A percentile compares a stretch with the other conserved stretches of the same genome.
phyloP scores from a whole-genome alignment of 2,797 vertebrate species.

The Sebastes iracundus region DNA sequence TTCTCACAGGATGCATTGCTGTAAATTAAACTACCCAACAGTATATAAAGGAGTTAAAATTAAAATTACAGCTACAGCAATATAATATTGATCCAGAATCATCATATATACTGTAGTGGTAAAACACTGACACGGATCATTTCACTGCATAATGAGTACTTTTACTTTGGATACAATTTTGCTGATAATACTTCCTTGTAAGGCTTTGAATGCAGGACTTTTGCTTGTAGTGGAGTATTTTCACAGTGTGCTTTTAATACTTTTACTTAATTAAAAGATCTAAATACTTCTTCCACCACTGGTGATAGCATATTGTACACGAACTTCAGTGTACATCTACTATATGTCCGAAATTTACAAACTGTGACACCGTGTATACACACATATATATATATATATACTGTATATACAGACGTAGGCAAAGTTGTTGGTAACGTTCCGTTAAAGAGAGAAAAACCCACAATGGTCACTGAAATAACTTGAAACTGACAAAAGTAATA shows the following conservation, averaged over 20 bases:
- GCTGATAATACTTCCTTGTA: neutral
- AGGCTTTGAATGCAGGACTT: neutral
- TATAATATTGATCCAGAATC: neutral
- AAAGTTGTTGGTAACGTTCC: no score
- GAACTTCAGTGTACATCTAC: neutral
- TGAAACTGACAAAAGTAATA: no score
- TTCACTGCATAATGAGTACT: neutral
- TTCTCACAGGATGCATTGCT: no score
- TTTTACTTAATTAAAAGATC: neutral
- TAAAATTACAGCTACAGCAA: neutral
- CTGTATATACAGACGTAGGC: no score
- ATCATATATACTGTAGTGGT: neutral
- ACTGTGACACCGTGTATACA: no score
- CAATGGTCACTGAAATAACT: no score
- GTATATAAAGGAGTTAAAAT: neutral
- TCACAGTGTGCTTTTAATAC: neutral
- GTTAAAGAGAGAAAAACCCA: no score
- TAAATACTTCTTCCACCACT: neutral
- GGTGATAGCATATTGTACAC: neutral
- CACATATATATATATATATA: no score
- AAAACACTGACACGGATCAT: neutral
- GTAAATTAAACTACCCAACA: neutral
- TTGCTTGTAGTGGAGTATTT: neutral
- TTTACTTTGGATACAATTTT: neutral
- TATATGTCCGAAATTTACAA: no score